Evolutionary conservation across 2,113 vertebrate species (phyloP).

Genomic region (Fulica atra): DNA sequence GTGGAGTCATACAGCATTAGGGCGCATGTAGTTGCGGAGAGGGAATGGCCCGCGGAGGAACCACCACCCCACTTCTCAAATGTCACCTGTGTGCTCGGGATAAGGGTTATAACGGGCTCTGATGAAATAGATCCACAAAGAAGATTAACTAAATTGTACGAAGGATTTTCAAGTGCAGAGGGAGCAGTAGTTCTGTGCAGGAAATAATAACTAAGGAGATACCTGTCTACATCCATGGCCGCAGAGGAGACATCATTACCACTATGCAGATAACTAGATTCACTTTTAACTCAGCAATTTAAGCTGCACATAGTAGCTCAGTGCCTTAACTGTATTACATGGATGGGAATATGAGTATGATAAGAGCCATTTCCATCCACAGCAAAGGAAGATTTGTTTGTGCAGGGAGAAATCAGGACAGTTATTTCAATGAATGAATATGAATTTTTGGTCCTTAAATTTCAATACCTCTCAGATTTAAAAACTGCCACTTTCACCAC

Average conservation of each 20-base stretch:
- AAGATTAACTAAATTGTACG: neutral
- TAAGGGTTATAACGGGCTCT: neutral
- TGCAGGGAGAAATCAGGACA: neutral
- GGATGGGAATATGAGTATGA: neutral
- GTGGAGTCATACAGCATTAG: neutral
- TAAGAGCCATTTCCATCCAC: neutral
- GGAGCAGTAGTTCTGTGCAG: neutral
- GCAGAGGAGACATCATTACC: neutral
- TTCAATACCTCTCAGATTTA: neutral
- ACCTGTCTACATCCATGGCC: neutral
- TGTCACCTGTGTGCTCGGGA: neutral
- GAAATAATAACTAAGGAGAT: neutral
- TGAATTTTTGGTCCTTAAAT: neutral
- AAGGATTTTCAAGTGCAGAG: neutral
- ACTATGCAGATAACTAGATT: neutral
- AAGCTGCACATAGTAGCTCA: neutral
- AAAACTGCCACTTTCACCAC: neutral
- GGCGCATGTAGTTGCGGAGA: neutral
- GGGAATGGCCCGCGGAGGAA: fast-evolving
- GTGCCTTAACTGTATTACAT: neutral
- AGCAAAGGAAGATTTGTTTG: neutral
- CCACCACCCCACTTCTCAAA: neutral
- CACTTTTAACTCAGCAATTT: neutral
- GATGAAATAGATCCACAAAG: neutral
- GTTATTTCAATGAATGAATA: neutral